phyloP scores from a whole-genome alignment of 2,797 vertebrate genomes.

The Amblyopsis hoosieri region DNA sequence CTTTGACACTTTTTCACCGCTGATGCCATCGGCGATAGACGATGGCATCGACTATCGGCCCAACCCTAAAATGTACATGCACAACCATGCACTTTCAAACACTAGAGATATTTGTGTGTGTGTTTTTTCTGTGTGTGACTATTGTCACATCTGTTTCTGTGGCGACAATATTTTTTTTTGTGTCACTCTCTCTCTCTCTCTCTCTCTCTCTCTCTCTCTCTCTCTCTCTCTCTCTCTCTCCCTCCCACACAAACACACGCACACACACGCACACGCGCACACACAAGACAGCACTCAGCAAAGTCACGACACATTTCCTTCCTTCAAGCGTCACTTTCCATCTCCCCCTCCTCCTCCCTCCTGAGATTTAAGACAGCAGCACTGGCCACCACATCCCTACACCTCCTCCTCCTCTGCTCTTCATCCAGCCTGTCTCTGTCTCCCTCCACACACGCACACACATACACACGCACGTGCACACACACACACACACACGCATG shows the following conservation, averaged over 20 bases:
- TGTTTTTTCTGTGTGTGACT: conserved; percentile 15
- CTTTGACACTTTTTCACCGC: too few relatives aligned
- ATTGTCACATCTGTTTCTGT: conserved; percentile 21
- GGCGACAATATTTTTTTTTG: too few relatives aligned
- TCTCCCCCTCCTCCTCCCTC: background rate
- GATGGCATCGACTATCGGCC: too few relatives aligned
- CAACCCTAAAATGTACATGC: background rate
- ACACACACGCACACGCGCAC: background rate
- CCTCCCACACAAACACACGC: background rate
- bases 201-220: conserved; percentile 10
- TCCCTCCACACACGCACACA: too few relatives aligned
- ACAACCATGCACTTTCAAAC: conserved; percentile 7
- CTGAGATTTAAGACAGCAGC: too few relatives aligned
- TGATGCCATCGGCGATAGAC: too few relatives aligned
- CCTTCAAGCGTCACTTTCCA: conserved; percentile 22
- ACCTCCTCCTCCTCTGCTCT: conserved; percentile 1
- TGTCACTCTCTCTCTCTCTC: conserved; percentile 2
- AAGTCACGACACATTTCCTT: conserved; percentile 8
- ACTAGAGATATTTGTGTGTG: conserved; percentile 9
- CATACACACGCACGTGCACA: too few relatives aligned
- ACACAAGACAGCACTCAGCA: background rate
- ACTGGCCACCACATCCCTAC: background rate
- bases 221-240: conserved; percentile 5
- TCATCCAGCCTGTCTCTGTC: background rate
- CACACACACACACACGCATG: too few relatives aligned